Evolutionary conservation across 1,140 invertebrate species (phyloP).

Genomic region (Orius insidiosus): DNA sequence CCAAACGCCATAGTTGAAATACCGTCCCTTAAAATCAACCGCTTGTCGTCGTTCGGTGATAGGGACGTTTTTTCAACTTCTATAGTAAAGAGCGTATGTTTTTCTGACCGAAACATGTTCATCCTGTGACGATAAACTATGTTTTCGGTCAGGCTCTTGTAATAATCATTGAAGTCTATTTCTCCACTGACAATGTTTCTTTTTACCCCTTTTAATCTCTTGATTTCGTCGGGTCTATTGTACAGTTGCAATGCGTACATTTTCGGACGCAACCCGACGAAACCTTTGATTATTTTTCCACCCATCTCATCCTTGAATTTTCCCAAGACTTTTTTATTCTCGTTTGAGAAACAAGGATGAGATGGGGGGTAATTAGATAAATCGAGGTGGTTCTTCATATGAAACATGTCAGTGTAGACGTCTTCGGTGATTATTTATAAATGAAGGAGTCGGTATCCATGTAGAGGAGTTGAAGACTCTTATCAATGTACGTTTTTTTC

Average conservation of each 20-base stretch:
- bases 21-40: slow-evolving; percentile 9
- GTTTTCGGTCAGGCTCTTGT: slow-evolving; percentile 9
- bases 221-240: slow-evolving; percentile 16
- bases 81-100: slow-evolving; percentile 14
- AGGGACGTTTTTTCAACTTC: slow-evolving; percentile 12
- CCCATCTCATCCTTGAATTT: slow-evolving; percentile 32
- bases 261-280: slow-evolving; percentile 27
- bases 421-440: slow-evolving; percentile 21
- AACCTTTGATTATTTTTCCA: slow-evolving; percentile 25
- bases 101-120: slow-evolving; percentile 11
- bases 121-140: slow-evolving; percentile 5
- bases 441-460: slow-evolving; percentile 27
- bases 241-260: slow-evolving; percentile 24
- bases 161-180: slow-evolving; percentile 14
- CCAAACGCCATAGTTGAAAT: slow-evolving; percentile 14
- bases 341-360: slow-evolving; percentile 12
- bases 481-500: slow-evolving; percentile 7
- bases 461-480: slow-evolving; percentile 22
- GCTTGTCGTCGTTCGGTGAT: slow-evolving; percentile 14
- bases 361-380: slow-evolving; percentile 17
- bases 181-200: slow-evolving; percentile 14
- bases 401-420: slow-evolving; percentile 14
- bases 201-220: slow-evolving; percentile 22
- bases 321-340: slow-evolving; percentile 29
- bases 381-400: slow-evolving; percentile 13